These are phyloP conservation scores for Characodon lateralis DNA, from an alignment of 2,797 vertebrate species.

Conservation along the genomic window DNA sequence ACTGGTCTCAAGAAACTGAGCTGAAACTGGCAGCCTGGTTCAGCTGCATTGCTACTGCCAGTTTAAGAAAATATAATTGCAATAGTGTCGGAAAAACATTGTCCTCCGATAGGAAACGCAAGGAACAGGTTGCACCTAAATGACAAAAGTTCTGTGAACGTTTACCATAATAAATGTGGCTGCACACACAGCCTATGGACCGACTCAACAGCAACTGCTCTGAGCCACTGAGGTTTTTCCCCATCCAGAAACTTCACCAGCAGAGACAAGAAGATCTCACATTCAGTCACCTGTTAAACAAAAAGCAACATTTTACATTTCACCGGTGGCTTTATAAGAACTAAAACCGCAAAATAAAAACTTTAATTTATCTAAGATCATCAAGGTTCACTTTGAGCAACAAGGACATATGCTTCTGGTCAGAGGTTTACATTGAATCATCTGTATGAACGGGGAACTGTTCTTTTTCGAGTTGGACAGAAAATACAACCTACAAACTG, in stretches of 20 bases:
- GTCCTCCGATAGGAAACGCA: neutral
- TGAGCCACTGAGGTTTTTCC: conserved; percentile 98
- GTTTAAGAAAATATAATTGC: no score
- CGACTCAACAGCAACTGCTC: conserved; percentile 97
- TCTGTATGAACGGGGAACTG: neutral
- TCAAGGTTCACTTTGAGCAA: conserved; percentile 23
- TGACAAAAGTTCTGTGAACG: no score
- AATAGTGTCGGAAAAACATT: neutral
- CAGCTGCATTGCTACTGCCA: no score
- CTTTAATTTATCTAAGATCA: conserved; percentile 40
- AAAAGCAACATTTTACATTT: neutral
- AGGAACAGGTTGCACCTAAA: neutral
- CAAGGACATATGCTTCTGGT: neutral
- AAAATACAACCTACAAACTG: neutral
- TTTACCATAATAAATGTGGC: conserved; percentile 93
- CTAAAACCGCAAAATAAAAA: conserved; percentile 32
- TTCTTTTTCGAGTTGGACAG: neutral
- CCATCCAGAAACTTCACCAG: conserved; percentile 99
- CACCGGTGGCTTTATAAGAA: neutral
- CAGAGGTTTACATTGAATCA: neutral
- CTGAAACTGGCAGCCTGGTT: neutral
- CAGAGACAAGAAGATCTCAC: conserved; percentile 98
- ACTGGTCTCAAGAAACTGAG: neutral
- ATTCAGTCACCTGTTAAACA: conserved; percentile 92
- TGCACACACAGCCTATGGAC: conserved; percentile 97